Percentiles rank a stretch among this genome's conserved stretches.
phyloP scores from a whole-genome alignment of 2,113 vertebrate genomes.

The Pelobates fuscus region DNA sequence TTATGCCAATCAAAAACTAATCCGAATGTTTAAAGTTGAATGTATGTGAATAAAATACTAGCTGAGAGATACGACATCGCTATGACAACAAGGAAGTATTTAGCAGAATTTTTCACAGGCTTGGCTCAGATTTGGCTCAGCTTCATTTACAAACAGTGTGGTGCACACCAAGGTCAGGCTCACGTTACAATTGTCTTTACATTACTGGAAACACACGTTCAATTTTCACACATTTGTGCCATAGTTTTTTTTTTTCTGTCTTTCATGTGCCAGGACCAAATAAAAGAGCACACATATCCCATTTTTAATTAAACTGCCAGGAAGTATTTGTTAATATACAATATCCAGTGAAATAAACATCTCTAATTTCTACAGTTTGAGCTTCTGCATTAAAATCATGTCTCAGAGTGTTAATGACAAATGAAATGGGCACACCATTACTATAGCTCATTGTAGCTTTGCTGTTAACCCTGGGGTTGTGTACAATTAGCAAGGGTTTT shows the following conservation, averaged over 20 bases:
- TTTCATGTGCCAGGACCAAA: neutral
- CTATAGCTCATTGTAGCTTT: too few relatives aligned
- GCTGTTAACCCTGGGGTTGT: too few relatives aligned
- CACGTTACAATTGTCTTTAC: neutral
- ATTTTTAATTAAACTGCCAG: too few relatives aligned
- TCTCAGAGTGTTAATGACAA: too few relatives aligned
- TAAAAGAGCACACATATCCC: too few relatives aligned
- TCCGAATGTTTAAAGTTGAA: slow-evolving; percentile 32
- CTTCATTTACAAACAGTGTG: slow-evolving; percentile 27
- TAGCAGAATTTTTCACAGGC: slow-evolving; percentile 43
- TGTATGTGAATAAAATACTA: slow-evolving; percentile 38
- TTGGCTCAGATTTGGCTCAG: slow-evolving; percentile 36
- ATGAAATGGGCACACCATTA: too few relatives aligned
- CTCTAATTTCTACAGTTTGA: too few relatives aligned
- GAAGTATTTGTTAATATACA: too few relatives aligned
- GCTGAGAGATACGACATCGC: slow-evolving; percentile 36
- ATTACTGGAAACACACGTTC: neutral
- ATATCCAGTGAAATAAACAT: too few relatives aligned
- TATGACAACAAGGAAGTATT: slow-evolving; percentile 47
- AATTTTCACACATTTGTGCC: neutral
- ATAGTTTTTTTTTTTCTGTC: neutral
- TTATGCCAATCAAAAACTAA: slow-evolving; percentile 23
- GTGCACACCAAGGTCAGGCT: slow-evolving; percentile 13
- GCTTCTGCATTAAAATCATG: too few relatives aligned
- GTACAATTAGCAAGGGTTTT: too few relatives aligned